These are phyloP conservation scores for Marcusenius ussheri DNA, from an alignment of 2,113 vertebrate genomes.

Conservation along the genomic window DNA sequence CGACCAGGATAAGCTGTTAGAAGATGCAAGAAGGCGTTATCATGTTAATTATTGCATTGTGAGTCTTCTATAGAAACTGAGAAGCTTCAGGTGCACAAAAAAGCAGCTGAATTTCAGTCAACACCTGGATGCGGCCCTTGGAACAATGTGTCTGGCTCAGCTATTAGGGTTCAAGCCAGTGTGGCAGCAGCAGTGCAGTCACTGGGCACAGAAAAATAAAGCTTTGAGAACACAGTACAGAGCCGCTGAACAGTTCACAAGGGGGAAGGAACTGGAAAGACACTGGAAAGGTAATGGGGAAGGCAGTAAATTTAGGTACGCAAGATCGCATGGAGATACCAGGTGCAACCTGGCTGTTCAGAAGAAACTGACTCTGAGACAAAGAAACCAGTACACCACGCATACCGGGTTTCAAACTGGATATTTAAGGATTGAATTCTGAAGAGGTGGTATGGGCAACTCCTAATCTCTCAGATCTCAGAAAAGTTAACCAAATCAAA, in stretches of 20 bases:
- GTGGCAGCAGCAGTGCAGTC: neutral
- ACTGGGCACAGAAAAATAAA: neutral
- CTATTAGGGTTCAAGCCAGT: neutral
- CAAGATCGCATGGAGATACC: neutral
- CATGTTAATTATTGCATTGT: neutral
- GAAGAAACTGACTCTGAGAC: neutral
- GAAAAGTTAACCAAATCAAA: neutral
- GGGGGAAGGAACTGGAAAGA: neutral
- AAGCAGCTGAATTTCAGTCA: neutral
- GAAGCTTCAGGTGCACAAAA: neutral
- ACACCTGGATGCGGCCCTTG: neutral
- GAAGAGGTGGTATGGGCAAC: neutral
- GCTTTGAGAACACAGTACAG: neutral
- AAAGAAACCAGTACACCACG: neutral
- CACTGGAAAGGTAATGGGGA: neutral
- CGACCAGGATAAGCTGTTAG: neutral
- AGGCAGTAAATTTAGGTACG: neutral
- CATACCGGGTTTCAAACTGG: neutral
- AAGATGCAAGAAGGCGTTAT: neutral
- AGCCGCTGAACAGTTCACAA: neutral
- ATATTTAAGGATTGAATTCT: neutral
- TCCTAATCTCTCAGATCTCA: neutral
- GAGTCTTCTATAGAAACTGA: neutral
- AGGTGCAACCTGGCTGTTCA: neutral
- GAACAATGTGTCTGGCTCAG: neutral